A percentile compares a stretch with the other conserved stretches of the same genome.
Evolutionary conservation across 2,797 vertebrate species (phyloP).

Genomic region (Tarsius wallacei): DNA sequence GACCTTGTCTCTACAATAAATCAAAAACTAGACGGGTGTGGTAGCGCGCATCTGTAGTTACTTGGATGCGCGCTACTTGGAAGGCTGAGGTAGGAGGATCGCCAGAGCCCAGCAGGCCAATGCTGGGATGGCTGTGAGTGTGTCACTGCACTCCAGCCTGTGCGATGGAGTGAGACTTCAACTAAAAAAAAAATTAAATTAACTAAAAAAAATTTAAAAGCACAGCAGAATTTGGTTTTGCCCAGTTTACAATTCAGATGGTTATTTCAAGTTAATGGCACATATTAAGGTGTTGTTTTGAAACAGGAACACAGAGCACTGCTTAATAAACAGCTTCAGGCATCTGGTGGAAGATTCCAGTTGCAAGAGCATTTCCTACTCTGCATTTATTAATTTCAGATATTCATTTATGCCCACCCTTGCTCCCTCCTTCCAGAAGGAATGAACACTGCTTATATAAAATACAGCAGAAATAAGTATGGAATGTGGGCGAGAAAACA

Average conservation of each 20-base stretch:
- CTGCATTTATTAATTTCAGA: slow-evolving; percentile 48
- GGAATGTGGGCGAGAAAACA: neutral
- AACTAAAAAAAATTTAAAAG: no score
- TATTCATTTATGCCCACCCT: neutral
- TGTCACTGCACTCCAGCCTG: no score
- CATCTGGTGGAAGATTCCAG: neutral
- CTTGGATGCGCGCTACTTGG: no score
- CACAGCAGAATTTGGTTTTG: neutral
- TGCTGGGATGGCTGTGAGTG: no score
- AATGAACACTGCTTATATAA: slow-evolving; percentile 47
- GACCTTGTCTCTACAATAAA: no score
- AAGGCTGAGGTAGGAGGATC: no score
- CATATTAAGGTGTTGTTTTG: slow-evolving; percentile 23
- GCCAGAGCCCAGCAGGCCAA: no score
- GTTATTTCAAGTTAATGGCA: slow-evolving; percentile 50
- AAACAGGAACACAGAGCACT: slow-evolving; percentile 47
- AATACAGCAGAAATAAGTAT: slow-evolving; percentile 51
- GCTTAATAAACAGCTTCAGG: slow-evolving; percentile 32
- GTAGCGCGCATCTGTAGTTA: no score
- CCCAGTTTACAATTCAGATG: slow-evolving; percentile 48
- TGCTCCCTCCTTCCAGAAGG: neutral
- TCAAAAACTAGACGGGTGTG: no score
- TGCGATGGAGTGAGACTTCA: no score
- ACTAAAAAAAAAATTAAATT: no score
- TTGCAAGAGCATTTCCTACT: slow-evolving; percentile 22